Evolutionary conservation across 2,113 vertebrate genomes (phyloP).

Genomic region (Tetraodon nigroviridis): DNA sequence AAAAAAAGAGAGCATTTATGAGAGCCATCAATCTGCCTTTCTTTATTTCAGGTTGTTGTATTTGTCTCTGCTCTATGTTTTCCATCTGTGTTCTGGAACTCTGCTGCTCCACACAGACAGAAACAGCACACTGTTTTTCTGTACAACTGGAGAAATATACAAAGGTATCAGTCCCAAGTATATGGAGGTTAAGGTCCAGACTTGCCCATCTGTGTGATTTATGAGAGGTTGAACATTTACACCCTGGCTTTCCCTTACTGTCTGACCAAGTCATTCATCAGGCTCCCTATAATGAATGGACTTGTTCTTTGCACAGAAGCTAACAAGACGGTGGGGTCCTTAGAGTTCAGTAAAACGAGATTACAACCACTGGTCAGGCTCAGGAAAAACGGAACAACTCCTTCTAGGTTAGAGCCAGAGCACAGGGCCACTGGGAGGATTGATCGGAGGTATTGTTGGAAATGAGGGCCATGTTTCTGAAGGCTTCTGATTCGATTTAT

Average conservation of each 20-base stretch:
- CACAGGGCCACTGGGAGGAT: slow-evolving; percentile 12
- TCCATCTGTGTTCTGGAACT: slow-evolving; percentile 20
- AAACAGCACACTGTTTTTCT: slow-evolving; percentile 47
- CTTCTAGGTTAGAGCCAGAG: slow-evolving; percentile 50
- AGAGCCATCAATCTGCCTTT: background rate
- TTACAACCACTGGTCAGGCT: slow-evolving; percentile 76
- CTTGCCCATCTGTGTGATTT: slow-evolving; percentile 76
- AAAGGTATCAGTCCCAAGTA: slow-evolving; percentile 75
- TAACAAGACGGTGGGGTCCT: slow-evolving; percentile 78
- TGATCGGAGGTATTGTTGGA: background rate
- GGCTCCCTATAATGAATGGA: slow-evolving; percentile 78
- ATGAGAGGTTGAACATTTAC: slow-evolving; percentile 81
- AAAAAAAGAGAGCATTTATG: background rate
- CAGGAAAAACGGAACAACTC: slow-evolving; percentile 64
- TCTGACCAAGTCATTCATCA: slow-evolving; percentile 80
- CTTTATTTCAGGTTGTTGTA: slow-evolving; percentile 7
- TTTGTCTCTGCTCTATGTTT: slow-evolving; percentile 6
- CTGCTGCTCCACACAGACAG: slow-evolving; percentile 32
- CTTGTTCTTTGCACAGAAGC: slow-evolving; percentile 73
- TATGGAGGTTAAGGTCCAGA: slow-evolving; percentile 81
- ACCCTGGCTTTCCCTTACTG: slow-evolving; percentile 80
- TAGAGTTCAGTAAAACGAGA: slow-evolving; percentile 76
- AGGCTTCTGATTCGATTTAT: slow-evolving; percentile 34
- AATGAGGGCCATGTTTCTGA: slow-evolving; percentile 27
- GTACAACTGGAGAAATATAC: slow-evolving; percentile 63